A percentile compares a stretch with the other conserved stretches of the same genome.
These are phyloP conservation scores for Ambastaia sidthimunki DNA, from an alignment of 2,797 vertebrate species.

Conservation along the genomic window DNA sequence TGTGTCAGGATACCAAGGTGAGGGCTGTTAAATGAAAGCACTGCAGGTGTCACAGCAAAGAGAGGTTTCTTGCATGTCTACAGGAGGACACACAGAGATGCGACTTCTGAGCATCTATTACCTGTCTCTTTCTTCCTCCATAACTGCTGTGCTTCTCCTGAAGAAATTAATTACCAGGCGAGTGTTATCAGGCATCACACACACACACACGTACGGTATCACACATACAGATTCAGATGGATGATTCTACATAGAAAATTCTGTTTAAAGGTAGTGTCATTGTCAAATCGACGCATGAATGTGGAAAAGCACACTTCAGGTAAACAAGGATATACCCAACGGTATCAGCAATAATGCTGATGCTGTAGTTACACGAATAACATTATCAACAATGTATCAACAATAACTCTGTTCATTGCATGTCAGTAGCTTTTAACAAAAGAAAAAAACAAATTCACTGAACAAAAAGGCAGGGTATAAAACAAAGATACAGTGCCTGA, in stretches of 20 bases:
- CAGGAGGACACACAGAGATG: neutral
- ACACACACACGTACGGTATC: neutral
- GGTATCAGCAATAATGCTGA: neutral
- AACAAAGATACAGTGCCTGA: neutral
- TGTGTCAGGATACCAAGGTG: slow-evolving; percentile 12
- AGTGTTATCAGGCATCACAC: slow-evolving; percentile 20
- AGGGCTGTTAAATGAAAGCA: slow-evolving; percentile 35
- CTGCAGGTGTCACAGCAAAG: slow-evolving; percentile 37
- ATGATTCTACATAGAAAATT: slow-evolving; percentile 17
- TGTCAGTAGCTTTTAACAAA: neutral
- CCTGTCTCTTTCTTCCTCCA: neutral
- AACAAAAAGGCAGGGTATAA: neutral
- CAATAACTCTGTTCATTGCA: neutral
- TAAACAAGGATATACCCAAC: slow-evolving; percentile 2
- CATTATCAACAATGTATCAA: neutral
- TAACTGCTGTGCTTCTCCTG: slow-evolving; percentile 8
- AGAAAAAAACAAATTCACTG: neutral
- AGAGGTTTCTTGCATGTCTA: slow-evolving; percentile 30
- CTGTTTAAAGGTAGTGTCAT: slow-evolving; percentile 22
- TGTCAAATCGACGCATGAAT: slow-evolving; percentile 10
- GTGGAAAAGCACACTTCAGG: neutral
- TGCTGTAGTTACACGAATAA: neutral
- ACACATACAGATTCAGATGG: slow-evolving; percentile 13
- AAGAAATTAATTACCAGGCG: slow-evolving; percentile 30
- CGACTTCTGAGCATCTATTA: slow-evolving; percentile 1